Conservation (phyloP, 2,113 vertebrate genomes). For the Archocentrus centrarchus region DNA sequence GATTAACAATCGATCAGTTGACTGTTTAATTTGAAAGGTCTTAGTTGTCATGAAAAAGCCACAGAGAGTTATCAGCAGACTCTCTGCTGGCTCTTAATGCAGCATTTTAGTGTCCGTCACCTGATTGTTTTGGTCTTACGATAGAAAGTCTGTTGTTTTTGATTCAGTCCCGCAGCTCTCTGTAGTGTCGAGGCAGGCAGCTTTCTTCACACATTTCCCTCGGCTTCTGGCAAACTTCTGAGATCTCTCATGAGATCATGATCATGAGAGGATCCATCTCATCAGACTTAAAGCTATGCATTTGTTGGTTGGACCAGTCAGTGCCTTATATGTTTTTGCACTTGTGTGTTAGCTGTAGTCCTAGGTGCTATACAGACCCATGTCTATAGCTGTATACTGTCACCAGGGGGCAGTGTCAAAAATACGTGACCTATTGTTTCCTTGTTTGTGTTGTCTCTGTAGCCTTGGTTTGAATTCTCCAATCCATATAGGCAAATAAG, state of each 20-base stretch:
- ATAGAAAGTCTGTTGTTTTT: neutral
- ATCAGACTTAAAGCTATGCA: neutral
- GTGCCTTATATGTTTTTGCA: neutral
- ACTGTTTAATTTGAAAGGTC: neutral
- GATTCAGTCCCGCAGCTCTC: neutral
- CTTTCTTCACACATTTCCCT: neutral
- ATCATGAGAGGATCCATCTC: neutral
- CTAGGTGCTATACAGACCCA: neutral
- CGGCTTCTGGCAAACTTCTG: neutral
- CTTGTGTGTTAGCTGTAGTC: neutral
- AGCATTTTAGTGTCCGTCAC: neutral
- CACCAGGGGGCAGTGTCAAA: neutral
- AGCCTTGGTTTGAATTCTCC: neutral
- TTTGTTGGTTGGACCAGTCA: neutral
- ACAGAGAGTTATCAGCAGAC: neutral
- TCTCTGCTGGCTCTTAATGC: neutral
- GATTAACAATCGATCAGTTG: neutral
- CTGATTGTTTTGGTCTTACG: slow-evolving; percentile 2
- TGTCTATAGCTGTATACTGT: neutral
- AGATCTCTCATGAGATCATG: neutral
- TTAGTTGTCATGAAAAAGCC: neutral
- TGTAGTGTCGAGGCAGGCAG: neutral
- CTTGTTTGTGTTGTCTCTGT: neutral
- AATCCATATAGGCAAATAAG: neutral
- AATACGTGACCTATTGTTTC: neutral